phyloP scores from a whole-genome alignment of 2,888 invertebrate species.

The Arge pagana region DNA sequence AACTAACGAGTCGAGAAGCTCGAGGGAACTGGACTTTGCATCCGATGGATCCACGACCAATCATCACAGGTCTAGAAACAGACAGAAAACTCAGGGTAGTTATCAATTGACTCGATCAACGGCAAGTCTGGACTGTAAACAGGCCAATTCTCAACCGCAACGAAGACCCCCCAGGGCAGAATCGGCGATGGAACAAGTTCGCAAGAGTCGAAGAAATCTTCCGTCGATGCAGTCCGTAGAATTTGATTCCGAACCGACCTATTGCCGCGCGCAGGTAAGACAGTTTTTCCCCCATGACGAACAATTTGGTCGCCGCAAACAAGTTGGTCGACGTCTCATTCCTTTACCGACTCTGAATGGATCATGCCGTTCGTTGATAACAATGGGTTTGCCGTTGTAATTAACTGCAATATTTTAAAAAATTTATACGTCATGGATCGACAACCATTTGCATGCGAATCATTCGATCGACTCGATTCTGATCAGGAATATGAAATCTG shows the following conservation, averaged over 20 bases:
- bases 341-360: too few species aligned
- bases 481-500: too few species aligned
- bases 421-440: too few species aligned
- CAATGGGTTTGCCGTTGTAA: too few species aligned
- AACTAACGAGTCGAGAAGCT: constrained; percentile 41
- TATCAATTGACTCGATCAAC: constrained; percentile 49
- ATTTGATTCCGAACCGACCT: constrained; percentile 75
- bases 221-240: constrained; percentile 66
- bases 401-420: too few species aligned
- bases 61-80: constrained; percentile 59
- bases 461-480: too few species aligned
- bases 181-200: constrained; percentile 44
- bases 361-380: too few species aligned
- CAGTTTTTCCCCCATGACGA: too few species aligned
- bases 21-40: constrained; percentile 61
- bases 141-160: constrained; percentile 34
- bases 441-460: too few species aligned
- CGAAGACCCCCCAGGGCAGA: constrained; percentile 43
- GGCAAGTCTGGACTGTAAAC: constrained; percentile 48
- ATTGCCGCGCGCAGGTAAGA: constrained; percentile 60
- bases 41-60: constrained; percentile 61
- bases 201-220: constrained; percentile 41
- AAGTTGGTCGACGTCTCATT: too few species aligned
- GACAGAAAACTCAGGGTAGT: constrained; percentile 36
- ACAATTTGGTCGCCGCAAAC: too few species aligned